Evolutionary conservation across 2,113 vertebrate species (phyloP), one percentile per base, ranked within the genome.

Genomic region (Varanus salvator): DNA sequence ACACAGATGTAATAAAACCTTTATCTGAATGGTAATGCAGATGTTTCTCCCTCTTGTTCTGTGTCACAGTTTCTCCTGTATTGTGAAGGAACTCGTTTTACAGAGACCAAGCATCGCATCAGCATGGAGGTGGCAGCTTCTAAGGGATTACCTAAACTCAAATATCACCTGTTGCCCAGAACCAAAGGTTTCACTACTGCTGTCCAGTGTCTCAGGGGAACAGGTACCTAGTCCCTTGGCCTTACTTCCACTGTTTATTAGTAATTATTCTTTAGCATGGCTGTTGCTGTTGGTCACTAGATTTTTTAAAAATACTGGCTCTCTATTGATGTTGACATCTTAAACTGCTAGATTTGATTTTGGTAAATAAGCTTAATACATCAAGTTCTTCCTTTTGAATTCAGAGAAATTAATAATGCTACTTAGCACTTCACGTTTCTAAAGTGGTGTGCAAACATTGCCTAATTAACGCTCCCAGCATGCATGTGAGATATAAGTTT

Each of bases 121-220:
- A 99, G 99, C 80, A 99, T 99, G 99, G 98, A 99, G 95, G 98
- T 99, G 64, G 99, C 99, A 1, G 97, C 98, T 87, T 98, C 98
- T 87, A 99, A 99, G 97, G 99, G 99, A 77, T 94, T 99, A 84
- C 98, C 99, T 25, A 97, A 97, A 80, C 98, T 99, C 93, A 99
- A 99, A 95, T 98, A 99, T 94, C 99, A 99, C 96, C 97, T 99
- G 85, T 95, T 99, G 81, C 99, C 99, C 66, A 98, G 99, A 69
- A 99, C 99, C 96, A 99, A 98, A 97, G 99, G 99, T 89, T 99
- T 99, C 94, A 99, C 99, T 96, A 99, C 99, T 57, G 98, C 99
- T 31, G 97, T 99, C 94, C 97, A 98, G 94, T 99, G 98, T 97
- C 98, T 99, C 87, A 98, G 98, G 83, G 99, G 99, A 94, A 99